Conservation (phyloP, 2,888 invertebrate genomes). For the Ormyrus rosae region DNA sequence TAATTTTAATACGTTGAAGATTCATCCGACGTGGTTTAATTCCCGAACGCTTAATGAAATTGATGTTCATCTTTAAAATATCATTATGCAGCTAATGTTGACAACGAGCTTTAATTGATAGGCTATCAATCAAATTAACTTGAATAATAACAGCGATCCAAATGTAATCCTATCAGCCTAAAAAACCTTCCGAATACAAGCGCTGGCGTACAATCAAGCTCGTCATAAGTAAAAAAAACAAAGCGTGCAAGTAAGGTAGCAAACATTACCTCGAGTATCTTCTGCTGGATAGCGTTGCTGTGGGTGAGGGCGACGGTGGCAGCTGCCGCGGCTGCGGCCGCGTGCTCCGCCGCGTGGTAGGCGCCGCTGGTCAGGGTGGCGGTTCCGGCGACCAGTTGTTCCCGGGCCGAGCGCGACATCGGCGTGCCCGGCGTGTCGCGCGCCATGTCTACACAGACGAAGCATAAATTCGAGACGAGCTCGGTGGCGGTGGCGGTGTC, state of each 20-base stretch:
- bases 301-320: conserved; percentile 75
- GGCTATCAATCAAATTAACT: too few species aligned
- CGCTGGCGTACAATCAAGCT: too few species aligned
- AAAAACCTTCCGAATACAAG: background rate
- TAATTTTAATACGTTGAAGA: too few species aligned
- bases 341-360: conserved; percentile 75
- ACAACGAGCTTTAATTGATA: too few species aligned
- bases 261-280: conserved; percentile 81
- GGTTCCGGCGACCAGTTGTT: conserved; percentile 65
- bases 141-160: too few species aligned
- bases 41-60: too few species aligned
- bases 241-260: background rate
- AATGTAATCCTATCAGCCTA: background rate
- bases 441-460: conserved; percentile 75
- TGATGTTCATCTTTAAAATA: too few species aligned
- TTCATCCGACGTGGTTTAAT: too few species aligned
- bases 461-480: conserved; percentile 32
- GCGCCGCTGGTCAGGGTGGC: conserved; percentile 76
- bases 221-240: too few species aligned
- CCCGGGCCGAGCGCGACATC: conserved; percentile 75
- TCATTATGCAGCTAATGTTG: too few species aligned
- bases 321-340: conserved; percentile 59
- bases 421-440: conserved; percentile 77
- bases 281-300: conserved; percentile 82
- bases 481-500: background rate